Conservation (phyloP, 2,113 vertebrate species). For the Brachyistius frenatus region DNA sequence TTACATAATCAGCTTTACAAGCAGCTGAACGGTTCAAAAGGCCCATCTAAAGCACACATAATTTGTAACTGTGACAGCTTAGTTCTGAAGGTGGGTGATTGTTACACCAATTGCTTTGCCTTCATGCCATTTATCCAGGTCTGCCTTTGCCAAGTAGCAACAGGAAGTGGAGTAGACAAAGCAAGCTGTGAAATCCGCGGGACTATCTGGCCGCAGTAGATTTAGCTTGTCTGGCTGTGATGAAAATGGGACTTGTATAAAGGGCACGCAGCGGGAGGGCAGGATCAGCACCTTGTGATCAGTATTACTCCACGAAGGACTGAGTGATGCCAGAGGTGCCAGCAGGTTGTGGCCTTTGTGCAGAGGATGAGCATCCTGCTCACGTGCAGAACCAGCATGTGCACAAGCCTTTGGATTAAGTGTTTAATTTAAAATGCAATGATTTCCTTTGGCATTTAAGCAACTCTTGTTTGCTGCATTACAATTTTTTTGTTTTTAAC, state of each 20-base stretch:
- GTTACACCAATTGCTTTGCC: conserved; percentile 56
- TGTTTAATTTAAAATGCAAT: conserved; percentile 1
- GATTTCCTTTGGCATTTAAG: neutral
- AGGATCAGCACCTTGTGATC: conserved; percentile 67
- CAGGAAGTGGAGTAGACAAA: conserved; percentile 72
- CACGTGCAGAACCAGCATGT: conserved; percentile 13
- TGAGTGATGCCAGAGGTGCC: conserved; percentile 47
- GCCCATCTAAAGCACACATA: neutral
- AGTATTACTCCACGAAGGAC: conserved; percentile 48
- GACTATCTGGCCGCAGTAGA: conserved; percentile 65
- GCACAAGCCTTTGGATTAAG: conserved; percentile 22
- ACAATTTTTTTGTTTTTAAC: neutral
- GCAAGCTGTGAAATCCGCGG: conserved; percentile 74
- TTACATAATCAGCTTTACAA: conserved; percentile 15
- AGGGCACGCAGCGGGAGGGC: conserved; percentile 69
- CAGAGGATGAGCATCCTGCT: conserved; percentile 48
- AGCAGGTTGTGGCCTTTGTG: conserved; percentile 47
- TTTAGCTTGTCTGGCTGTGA: conserved; percentile 76
- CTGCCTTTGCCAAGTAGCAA: conserved; percentile 39
- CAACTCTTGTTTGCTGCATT: conserved; percentile 17
- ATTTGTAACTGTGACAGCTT: conserved; percentile 44
- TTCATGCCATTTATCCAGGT: conserved; percentile 64
- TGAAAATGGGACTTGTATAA: conserved; percentile 77
- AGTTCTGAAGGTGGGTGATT: conserved; percentile 52
- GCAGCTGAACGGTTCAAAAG: neutral